Evolutionary conservation across 2,113 vertebrate genomes (phyloP), one percentile per base, ranked within the genome.

Genomic region (Sialia sialis): DNA sequence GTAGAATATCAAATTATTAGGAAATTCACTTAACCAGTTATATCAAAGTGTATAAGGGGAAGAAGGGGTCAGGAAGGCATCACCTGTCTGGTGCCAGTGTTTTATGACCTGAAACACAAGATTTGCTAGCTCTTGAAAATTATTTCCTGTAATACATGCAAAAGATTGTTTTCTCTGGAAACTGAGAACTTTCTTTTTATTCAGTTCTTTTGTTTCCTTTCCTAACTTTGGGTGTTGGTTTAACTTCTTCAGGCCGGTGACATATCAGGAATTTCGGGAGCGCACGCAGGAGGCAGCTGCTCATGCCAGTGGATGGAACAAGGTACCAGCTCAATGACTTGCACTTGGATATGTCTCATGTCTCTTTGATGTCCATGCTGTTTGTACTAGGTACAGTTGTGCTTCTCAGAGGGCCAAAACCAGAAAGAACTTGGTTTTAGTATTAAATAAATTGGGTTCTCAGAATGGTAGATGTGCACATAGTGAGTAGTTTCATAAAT

Each of bases 291-390:
- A 98, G 81, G 92, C 98, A 41, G 97, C 98, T 16, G 88, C 87
- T 83, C 98, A 98, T 91, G 97, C 98, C 94, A 98, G 89, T 36
- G 99, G 98, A 74, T 99, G 99, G 99, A 98, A 94, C 94, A 99
- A 99, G 98, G 99, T 99, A 98, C 92, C 80, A 76, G 44, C 49
- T 7, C 81, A 79, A 34, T 72, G 70, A 34, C 21, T 58, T 92
- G 48, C 84, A 38, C 36, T 89, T 94, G 44, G 30, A 34, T 26
- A 1, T 64, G 48, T 75, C 51, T 87, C 9, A 0, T 36, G 48
- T 54, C 67, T 60, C 16, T 34, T 84, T 87, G 27, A 39, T 81
- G 58, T 54, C 41, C 20, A 1, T 4, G 1, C 18, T 62, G 20
- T 16, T 73, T 88, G 44, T 59, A 4, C 54, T 41, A 11, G 20